Percentiles rank a stretch among this genome's conserved stretches.
phyloP scores from a whole-genome alignment of 1,140 invertebrate species.

The Drosophila seguyi region DNA sequence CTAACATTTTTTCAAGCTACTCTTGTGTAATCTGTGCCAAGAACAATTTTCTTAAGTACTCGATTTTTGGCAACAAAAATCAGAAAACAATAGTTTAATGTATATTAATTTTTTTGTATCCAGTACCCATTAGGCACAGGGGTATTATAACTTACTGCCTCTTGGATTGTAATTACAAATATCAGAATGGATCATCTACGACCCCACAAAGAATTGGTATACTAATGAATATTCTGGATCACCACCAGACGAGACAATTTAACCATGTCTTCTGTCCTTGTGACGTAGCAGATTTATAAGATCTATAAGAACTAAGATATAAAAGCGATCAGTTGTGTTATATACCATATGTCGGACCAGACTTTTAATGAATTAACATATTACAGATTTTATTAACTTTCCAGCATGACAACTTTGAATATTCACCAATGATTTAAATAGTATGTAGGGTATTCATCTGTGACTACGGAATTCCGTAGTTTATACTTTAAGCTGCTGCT shows the following conservation, averaged over 20 bases:
- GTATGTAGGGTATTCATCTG: too few relatives aligned
- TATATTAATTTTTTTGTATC: background rate
- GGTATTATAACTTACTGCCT: background rate
- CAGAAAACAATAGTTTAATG: background rate
- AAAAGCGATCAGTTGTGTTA: too few relatives aligned
- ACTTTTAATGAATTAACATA: background rate
- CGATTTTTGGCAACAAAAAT: background rate
- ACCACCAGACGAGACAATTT: background rate
- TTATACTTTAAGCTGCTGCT: conserved; percentile 43
- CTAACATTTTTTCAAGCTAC: background rate
- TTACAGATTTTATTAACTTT: background rate
- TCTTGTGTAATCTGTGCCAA: background rate
- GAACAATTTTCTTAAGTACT: background rate
- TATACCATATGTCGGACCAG: too few relatives aligned
- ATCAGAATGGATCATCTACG: background rate
- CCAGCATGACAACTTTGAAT: too few relatives aligned
- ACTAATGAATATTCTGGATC: background rate
- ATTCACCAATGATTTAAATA: too few relatives aligned
- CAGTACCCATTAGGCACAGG: background rate
- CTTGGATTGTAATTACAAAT: background rate
- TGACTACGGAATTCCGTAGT: too few relatives aligned
- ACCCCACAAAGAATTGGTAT: background rate
- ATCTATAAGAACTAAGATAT: background rate
- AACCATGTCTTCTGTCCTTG: background rate
- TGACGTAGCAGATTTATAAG: background rate